Conservation (phyloP, 2,888 invertebrate genomes). For the Ypsolopha sequella region DNA sequence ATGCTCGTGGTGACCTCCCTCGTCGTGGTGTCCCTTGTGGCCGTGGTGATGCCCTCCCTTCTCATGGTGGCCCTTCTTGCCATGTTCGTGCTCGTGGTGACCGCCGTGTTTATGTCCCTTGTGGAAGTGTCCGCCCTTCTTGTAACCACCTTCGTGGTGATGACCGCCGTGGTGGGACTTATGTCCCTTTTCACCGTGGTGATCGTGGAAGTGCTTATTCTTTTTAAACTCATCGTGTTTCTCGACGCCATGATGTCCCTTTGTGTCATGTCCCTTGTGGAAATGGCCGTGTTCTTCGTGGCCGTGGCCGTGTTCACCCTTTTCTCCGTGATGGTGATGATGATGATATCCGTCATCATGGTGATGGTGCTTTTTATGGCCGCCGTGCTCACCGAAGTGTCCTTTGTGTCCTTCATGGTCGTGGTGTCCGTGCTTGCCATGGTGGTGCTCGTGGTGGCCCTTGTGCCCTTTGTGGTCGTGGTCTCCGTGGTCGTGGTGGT, state of each 20-base stretch:
- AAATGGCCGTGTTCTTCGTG: constrained; percentile 74
- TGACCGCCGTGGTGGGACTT: constrained; percentile 83
- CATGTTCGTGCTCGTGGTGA: constrained; percentile 82
- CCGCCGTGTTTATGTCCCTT: constrained; percentile 83
- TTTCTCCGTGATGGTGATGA: constrained; percentile 73
- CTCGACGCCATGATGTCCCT: constrained; percentile 86
- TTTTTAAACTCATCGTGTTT: constrained; percentile 87
- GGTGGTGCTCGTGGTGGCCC: constrained; percentile 74
- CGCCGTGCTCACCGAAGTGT: constrained; percentile 72
- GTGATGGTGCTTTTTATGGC: constrained; percentile 74
- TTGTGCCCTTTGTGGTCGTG: constrained; percentile 79
- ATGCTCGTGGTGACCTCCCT: constrained; percentile 82
- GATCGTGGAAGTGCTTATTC: constrained; percentile 87
- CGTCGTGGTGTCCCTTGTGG: constrained; percentile 82
- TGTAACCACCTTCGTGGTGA: constrained; percentile 81
- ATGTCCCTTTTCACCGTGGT: constrained; percentile 82
- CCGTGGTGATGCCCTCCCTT: constrained; percentile 83
- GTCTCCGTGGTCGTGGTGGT: constrained; percentile 73
- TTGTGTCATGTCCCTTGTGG: constrained; percentile 87
- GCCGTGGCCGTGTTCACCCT: constrained; percentile 72
- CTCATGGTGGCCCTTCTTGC: constrained; percentile 82
- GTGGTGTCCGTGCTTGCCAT: constrained; percentile 77
- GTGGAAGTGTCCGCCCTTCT: constrained; percentile 85
- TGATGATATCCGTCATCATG: constrained; percentile 75
- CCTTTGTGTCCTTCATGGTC: constrained; percentile 75